Evolutionary conservation across 2,113 vertebrate genomes (phyloP).

Genomic region (Triplophysa dalaica): DNA sequence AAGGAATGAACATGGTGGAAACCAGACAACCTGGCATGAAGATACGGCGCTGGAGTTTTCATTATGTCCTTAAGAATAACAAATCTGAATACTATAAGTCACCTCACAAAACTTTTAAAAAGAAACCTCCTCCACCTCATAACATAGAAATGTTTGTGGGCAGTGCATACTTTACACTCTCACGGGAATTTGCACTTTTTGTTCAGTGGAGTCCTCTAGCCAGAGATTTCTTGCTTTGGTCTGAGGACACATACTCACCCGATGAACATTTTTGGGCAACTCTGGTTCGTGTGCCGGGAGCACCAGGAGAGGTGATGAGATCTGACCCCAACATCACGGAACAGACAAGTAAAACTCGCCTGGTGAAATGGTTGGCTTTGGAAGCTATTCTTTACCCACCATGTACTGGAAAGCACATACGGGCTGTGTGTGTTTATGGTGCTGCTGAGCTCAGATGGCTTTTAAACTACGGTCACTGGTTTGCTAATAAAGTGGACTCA

Average conservation of each 20-base stretch:
- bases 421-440: constrained; percentile 86
- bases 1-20: constrained; percentile 87
- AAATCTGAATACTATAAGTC: constrained; percentile 75
- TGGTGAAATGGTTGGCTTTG: constrained; percentile 89
- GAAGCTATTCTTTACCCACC: constrained; percentile 82
- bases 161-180: constrained; percentile 91
- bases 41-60: constrained; percentile 79
- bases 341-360: constrained; percentile 84
- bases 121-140: constrained; percentile 80
- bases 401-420: constrained; percentile 82
- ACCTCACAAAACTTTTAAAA: constrained; percentile 74
- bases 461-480: constrained; percentile 85
- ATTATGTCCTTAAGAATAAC: constrained; percentile 74
- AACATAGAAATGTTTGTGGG: constrained; percentile 84
- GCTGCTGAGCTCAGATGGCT: constrained; percentile 87
- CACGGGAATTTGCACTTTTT: constrained; percentile 76
- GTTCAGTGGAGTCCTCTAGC: constrained; percentile 69
- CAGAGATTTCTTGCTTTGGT: constrained; percentile 87
- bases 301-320: constrained; percentile 80
- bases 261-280: constrained; percentile 96
- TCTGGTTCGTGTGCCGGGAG: constrained; percentile 81
- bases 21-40: constrained; percentile 80
- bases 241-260: constrained; percentile 87
- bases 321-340: constrained; percentile 82
- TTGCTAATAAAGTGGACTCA: constrained; percentile 91